phyloP scores from a whole-genome alignment of 2,888 invertebrate genomes.

The Temnothorax unifasciatus region DNA sequence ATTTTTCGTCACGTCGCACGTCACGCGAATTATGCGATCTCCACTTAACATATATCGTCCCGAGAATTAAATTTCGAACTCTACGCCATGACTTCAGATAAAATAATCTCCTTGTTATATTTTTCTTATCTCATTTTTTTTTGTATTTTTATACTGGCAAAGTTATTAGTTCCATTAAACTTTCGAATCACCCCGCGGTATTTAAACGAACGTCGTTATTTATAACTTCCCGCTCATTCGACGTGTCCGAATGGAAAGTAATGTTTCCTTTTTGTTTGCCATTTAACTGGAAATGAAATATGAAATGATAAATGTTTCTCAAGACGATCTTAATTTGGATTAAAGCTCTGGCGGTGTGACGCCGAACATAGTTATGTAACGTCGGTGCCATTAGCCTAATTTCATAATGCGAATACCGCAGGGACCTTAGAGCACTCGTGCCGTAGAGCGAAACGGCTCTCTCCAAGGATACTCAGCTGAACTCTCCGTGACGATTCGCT shows the following conservation, averaged over 20 bases:
- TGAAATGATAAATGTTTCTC: conserved; percentile 31
- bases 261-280: not conserved
- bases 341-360: conserved; percentile 4
- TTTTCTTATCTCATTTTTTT: not conserved
- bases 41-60: not conserved
- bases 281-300: not conserved
- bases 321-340: conserved; percentile 43
- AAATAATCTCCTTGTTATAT: not conserved
- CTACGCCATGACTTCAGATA: not conserved
- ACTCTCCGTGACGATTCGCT: conserved; percentile 51
- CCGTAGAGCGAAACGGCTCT: conserved; percentile 34
- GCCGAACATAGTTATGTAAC: conserved; percentile 28
- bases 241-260: not conserved
- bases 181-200: not conserved
- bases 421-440: conserved; percentile 28
- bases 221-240: too few species aligned
- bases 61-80: not conserved
- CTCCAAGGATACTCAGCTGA: conserved; percentile 46
- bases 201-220: not conserved
- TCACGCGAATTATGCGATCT: conserved; percentile 10
- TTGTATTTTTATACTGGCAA: not conserved
- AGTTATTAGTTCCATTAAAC: not conserved
- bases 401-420: conserved; percentile 45
- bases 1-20: conserved; percentile 27
- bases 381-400: conserved; percentile 54